Evolutionary conservation across 2,888 invertebrate species (phyloP).

Genomic region (Ypsolopha sequella): DNA sequence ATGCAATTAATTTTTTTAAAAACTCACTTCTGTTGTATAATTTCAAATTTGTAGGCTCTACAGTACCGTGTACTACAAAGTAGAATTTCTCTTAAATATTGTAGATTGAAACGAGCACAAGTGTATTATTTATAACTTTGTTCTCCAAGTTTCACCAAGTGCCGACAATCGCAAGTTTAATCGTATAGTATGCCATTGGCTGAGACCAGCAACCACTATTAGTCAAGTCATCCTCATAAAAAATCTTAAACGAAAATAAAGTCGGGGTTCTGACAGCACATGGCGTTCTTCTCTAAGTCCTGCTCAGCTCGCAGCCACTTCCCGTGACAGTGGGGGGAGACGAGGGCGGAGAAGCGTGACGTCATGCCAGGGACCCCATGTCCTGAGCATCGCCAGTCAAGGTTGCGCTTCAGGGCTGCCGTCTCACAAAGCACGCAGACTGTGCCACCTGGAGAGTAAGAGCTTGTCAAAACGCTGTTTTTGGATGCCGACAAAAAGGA

Average conservation of each 20-base stretch:
- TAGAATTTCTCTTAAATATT: no score
- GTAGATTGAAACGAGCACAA: no score
- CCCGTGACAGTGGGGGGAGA: conserved; percentile 90
- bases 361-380: conserved; percentile 83
- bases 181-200: no score
- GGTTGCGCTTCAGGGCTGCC: conserved; percentile 80
- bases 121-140: no score
- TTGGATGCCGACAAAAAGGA: no score
- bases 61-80: no score
- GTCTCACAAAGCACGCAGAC: conserved; percentile 88
- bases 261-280: conserved; percentile 51
- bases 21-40: no score
- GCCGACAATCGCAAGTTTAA: no score
- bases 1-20: no score
- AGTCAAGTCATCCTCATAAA: neutral
- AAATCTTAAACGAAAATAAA: conserved; percentile 55
- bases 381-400: conserved; percentile 86
- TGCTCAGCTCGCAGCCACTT: conserved; percentile 80
- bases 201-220: no score
- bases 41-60: no score
- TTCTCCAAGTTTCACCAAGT: no score
- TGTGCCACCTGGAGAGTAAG: conserved; percentile 71
- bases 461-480: neutral
- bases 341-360: conserved; percentile 87
- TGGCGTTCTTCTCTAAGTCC: conserved; percentile 36